Conservation (phyloP, 2,113 vertebrate species). For the Panurus biarmicus region DNA sequence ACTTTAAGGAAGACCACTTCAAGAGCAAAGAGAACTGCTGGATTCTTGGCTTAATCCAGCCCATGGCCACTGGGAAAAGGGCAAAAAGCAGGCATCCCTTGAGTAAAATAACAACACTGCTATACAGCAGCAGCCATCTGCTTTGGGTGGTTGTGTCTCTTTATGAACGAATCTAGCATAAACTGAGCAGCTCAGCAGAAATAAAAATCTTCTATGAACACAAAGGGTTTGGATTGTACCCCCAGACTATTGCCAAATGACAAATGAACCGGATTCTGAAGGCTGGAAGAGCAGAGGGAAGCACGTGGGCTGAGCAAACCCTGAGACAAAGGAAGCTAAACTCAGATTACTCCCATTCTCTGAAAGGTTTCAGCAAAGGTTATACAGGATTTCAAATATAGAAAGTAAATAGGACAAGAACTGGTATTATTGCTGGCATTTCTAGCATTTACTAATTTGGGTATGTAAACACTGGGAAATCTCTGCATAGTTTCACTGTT, state of each 20-base stretch:
- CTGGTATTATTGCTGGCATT: conserved; percentile 18
- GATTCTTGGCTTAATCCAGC: neutral
- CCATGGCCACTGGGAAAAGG: neutral
- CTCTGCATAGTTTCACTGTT: conserved; percentile 4
- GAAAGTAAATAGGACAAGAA: neutral
- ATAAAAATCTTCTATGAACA: neutral
- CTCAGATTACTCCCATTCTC: neutral
- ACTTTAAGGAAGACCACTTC: neutral
- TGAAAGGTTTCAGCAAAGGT: conserved; percentile 45
- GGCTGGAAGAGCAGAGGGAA: neutral
- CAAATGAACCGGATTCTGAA: neutral
- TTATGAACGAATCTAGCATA: neutral
- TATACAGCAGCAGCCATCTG: neutral
- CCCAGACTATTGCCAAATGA: neutral
- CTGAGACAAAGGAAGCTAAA: neutral
- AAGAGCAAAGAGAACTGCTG: neutral
- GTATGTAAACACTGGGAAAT: neutral
- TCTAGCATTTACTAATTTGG: neutral
- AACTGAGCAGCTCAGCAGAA: neutral
- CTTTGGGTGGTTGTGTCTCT: neutral
- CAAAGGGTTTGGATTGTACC: neutral
- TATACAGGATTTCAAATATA: neutral
- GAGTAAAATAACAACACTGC: neutral
- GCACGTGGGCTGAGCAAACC: neutral
- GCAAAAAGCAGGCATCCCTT: neutral